phyloP scores from a whole-genome alignment of 2,888 invertebrate species.

The Tenthredo distinguenda region DNA sequence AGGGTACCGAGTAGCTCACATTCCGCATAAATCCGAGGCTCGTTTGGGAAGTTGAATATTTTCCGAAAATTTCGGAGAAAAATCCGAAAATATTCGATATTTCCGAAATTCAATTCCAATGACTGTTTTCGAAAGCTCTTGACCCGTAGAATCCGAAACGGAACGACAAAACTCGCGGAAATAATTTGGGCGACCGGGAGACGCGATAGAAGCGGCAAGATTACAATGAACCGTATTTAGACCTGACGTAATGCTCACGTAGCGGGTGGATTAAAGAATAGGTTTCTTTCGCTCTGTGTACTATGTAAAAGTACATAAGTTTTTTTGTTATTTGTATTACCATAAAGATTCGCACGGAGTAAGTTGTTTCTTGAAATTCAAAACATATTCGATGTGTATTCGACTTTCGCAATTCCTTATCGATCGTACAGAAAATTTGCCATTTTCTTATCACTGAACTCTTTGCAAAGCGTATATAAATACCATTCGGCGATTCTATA shows the following conservation, averaged over 20 bases:
- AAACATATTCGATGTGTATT: background rate
- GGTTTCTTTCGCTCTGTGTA: background rate
- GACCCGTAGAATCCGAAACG: too few species aligned
- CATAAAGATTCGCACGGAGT: background rate
- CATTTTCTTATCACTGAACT: background rate
- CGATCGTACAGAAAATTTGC: background rate
- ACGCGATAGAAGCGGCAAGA: too few species aligned
- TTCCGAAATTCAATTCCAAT: too few species aligned
- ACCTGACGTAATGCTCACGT: constrained; percentile 22
- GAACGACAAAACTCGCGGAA: too few species aligned
- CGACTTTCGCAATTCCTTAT: background rate
- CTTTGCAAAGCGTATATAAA: background rate
- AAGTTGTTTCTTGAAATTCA: background rate
- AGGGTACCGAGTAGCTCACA: too few species aligned
- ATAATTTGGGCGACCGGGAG: too few species aligned
- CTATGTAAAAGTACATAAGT: too few species aligned
- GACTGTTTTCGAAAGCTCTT: too few species aligned
- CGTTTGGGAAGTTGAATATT: too few species aligned
- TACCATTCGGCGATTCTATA: background rate
- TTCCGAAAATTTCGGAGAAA: too few species aligned
- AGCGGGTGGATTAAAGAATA: constrained; percentile 37
- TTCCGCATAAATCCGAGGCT: too few species aligned
- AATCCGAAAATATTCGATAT: too few species aligned
- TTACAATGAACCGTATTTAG: constrained; percentile 50
- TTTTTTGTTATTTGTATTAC: background rate